A percentile compares a stretch with the other conserved stretches of the same genome.
phyloP scores from a whole-genome alignment of 2,888 invertebrate species.

The Sinopyrophorus schimmeli region DNA sequence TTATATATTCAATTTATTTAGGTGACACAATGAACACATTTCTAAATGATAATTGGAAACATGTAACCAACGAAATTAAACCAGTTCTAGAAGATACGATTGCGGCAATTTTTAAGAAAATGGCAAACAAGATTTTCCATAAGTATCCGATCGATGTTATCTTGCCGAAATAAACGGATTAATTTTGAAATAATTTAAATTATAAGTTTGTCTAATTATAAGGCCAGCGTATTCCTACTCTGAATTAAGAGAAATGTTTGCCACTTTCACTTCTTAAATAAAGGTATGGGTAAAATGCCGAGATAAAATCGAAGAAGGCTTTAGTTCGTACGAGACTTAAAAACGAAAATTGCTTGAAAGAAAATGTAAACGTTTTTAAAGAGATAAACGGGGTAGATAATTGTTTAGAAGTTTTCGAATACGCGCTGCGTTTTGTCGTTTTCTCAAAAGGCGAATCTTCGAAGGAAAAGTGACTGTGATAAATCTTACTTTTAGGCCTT shows the following conservation, averaged over 20 bases:
- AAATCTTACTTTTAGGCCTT: no score
- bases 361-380: not conserved
- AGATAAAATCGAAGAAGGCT: slow-evolving; percentile 2
- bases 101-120: slow-evolving; percentile 60
- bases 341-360: slow-evolving; percentile 11
- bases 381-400: not conserved
- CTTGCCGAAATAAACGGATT: slow-evolving; percentile 50
- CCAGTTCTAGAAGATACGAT: slow-evolving; percentile 69
- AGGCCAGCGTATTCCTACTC: slow-evolving; percentile 5
- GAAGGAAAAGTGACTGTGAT: no score
- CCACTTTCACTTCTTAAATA: slow-evolving; percentile 17
- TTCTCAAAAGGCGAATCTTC: no score
- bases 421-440: no score
- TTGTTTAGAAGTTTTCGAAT: no score
- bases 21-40: slow-evolving; percentile 75
- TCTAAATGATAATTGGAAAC: slow-evolving; percentile 77
- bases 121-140: slow-evolving; percentile 64
- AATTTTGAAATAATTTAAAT: slow-evolving; percentile 31
- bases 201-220: not conserved
- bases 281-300: slow-evolving; percentile 15
- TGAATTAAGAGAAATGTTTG: slow-evolving; percentile 17
- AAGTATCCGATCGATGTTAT: slow-evolving; percentile 62
- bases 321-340: slow-evolving; percentile 8
- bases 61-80: slow-evolving; percentile 70
- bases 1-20: slow-evolving; percentile 37